phyloP scores from a whole-genome alignment of 2,888 invertebrate species.

The Megaustenia siamemsis region DNA sequence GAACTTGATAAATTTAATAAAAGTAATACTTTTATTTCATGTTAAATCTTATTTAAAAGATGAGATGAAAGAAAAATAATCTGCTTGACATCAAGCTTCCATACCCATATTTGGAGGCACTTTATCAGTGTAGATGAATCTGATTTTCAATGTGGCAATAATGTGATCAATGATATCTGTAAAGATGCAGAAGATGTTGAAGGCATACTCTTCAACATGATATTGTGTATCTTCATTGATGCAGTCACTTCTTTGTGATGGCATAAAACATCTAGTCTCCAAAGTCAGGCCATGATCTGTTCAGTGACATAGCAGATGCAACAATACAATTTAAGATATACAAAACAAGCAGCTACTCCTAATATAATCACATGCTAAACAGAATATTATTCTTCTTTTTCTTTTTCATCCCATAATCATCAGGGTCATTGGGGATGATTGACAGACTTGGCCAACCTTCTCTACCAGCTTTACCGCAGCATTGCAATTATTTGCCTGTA shows the following conservation, averaged over 20 bases:
- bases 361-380: no score
- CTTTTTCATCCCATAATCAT: no score
- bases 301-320: neutral
- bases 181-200: constrained; percentile 69
- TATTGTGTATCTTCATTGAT: constrained; percentile 53
- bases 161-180: constrained; percentile 66
- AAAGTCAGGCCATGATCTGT: constrained; percentile 60
- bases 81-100: neutral
- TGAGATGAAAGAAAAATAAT: neutral
- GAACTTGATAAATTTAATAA: neutral
- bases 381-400: no score
- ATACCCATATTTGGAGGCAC: constrained; percentile 55
- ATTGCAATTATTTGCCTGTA: no score
- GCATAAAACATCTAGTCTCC: constrained; percentile 68
- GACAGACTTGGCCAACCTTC: no score
- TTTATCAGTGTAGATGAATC: constrained; percentile 58
- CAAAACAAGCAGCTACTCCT: no score
- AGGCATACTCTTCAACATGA: constrained; percentile 69
- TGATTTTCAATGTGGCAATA: constrained; percentile 60
- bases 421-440: no score
- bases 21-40: neutral
- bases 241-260: constrained; percentile 53
- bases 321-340: no score
- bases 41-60: neutral
- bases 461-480: no score